phyloP scores from a whole-genome alignment of 2,888 invertebrate genomes.

The Anthrax anthrax region DNA sequence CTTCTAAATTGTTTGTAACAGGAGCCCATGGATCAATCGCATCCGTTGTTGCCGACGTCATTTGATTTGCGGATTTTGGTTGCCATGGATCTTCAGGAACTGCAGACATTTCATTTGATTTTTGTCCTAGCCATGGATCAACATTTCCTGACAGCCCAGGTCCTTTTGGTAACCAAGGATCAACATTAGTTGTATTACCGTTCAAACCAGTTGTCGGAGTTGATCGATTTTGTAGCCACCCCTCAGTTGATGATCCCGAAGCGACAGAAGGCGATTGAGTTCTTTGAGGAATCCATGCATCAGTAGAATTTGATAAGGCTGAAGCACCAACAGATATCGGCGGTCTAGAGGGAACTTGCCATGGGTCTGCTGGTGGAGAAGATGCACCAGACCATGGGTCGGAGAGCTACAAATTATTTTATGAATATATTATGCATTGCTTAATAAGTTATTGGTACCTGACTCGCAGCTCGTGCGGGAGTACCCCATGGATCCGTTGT shows the following conservation, averaged over 20 bases:
- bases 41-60: constrained; percentile 22
- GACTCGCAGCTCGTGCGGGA: constrained; percentile 39
- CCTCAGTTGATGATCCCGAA: constrained; percentile 32
- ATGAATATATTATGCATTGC: neutral
- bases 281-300: constrained; percentile 25
- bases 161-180: constrained; percentile 11
- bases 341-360: constrained; percentile 25
- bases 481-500: constrained; percentile 63
- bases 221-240: constrained; percentile 27
- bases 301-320: constrained; percentile 13
- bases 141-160: neutral
- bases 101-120: constrained; percentile 1
- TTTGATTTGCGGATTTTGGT: constrained; percentile 12
- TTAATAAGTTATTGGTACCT: constrained; percentile 31
- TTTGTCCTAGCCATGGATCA: constrained; percentile 11
- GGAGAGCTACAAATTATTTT: constrained; percentile 17
- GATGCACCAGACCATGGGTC: constrained; percentile 34
- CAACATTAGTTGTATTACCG: constrained; percentile 15
- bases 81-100: constrained; percentile 26
- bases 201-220: constrained; percentile 16
- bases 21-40: constrained; percentile 47
- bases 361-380: constrained; percentile 31
- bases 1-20: constrained; percentile 22
- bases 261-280: constrained; percentile 33
- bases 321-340: constrained; percentile 20